Conservation (phyloP, 1,140 invertebrate species). For the Hypothenemus hampei region DNA sequence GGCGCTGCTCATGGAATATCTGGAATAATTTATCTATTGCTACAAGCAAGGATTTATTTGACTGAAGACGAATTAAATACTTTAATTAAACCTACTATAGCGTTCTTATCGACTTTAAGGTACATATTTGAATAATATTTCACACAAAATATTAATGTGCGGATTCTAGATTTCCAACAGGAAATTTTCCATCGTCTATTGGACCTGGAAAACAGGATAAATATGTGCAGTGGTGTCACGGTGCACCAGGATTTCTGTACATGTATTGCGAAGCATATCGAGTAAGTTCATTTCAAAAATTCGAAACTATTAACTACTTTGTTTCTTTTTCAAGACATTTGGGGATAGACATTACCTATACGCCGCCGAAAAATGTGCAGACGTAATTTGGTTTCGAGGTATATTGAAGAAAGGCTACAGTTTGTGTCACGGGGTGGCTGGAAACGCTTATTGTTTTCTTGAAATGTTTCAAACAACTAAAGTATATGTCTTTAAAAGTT, state of each 20-base stretch:
- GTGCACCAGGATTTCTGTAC: conserved; percentile 81
- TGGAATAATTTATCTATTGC: conserved; percentile 77
- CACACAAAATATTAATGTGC: neutral
- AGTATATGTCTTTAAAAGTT: conserved; percentile 50
- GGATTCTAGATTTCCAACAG: conserved; percentile 55
- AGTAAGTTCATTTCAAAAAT: conserved; percentile 54
- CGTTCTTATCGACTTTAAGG: conserved; percentile 55
- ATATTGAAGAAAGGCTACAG: conserved; percentile 86
- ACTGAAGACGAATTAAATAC: conserved; percentile 49
- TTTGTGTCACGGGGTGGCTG: conserved; percentile 87
- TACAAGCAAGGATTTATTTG: conserved; percentile 60
- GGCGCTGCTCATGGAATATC: conserved; percentile 84
- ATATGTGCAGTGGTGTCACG: conserved; percentile 94
- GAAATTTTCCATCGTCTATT: conserved; percentile 83
- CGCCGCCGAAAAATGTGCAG: conserved; percentile 64
- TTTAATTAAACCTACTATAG: conserved; percentile 58
- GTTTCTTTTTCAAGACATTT: conserved; percentile 57
- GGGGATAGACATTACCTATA: conserved; percentile 68
- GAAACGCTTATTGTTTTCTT: conserved; percentile 87
- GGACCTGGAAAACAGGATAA: conserved; percentile 61
- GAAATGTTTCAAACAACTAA: conserved; percentile 73
- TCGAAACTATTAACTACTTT: neutral
- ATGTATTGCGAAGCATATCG: conserved; percentile 71
- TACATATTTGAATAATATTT: no score
- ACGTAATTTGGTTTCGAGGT: conserved; percentile 80